Percentiles rank a stretch among this genome's conserved stretches.
phyloP scores from a whole-genome alignment of 23 tunicate genomes.

The Trididemnum nubilum region DNA sequence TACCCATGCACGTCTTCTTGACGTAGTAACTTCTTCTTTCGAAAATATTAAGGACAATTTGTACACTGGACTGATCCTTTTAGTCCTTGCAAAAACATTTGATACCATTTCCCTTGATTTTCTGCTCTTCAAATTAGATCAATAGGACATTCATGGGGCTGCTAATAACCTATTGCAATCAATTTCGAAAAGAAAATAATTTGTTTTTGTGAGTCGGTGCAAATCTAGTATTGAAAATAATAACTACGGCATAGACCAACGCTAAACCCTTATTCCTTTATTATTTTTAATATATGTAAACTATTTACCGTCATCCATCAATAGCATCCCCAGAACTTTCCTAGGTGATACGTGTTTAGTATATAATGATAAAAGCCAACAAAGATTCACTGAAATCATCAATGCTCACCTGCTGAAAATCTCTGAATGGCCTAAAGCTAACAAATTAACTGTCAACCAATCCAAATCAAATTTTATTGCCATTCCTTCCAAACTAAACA shows the following conservation, averaged over 20 bases:
- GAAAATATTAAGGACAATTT: background rate
- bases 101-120: background rate
- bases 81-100: background rate
- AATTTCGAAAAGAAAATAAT: background rate
- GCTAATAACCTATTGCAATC: background rate
- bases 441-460: background rate
- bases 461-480: constrained; percentile 1
- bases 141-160: background rate
- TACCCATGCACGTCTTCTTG: constrained; percentile 1
- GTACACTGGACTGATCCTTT: background rate
- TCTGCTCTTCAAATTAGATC: background rate
- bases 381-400: background rate
- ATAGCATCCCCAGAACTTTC: background rate
- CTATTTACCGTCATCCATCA: background rate
- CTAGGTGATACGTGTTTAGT: background rate
- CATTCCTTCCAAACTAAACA: too few relatives aligned
- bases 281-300: background rate
- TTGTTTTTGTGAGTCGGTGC: background rate
- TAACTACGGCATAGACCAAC: background rate
- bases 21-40: background rate
- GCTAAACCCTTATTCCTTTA: background rate
- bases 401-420: background rate
- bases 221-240: background rate
- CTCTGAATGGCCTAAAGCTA: background rate
- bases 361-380: background rate